phyloP scores from a whole-genome alignment of 2,888 invertebrate species.

The Cataglyphis cursor region DNA sequence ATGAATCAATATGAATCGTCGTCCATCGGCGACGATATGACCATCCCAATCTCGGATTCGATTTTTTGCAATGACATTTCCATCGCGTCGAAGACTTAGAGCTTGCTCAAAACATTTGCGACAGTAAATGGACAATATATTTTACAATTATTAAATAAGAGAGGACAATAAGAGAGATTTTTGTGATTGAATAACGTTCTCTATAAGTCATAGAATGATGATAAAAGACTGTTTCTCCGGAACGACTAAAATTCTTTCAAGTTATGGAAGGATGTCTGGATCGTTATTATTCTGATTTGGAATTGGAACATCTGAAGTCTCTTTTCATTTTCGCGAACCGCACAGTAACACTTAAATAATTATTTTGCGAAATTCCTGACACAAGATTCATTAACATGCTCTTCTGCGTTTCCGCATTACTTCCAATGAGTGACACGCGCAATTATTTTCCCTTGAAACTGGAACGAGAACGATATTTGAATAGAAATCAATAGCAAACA shows the following conservation, averaged over 20 bases:
- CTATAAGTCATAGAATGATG: not conserved
- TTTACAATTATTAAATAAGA: too few relatives aligned
- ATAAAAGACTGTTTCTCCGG: not conserved
- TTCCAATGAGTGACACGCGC: not conserved
- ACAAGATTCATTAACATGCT: not conserved
- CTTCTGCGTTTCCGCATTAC: not conserved
- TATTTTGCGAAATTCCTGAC: constrained; percentile 11
- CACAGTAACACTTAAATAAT: not conserved
- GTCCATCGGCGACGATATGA: constrained; percentile 55
- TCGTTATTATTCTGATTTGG: not conserved
- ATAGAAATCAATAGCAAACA: constrained; percentile 20
- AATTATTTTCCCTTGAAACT: constrained; percentile 35
- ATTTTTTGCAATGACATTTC: constrained; percentile 56
- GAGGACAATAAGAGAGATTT: not conserved
- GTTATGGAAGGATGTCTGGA: not conserved
- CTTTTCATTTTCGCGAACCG: not conserved
- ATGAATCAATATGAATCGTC: constrained; percentile 68
- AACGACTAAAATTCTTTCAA: not conserved
- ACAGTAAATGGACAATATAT: constrained; percentile 4
- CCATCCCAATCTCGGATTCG: constrained; percentile 64
- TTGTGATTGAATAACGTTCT: not conserved
- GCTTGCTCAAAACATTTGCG: not conserved
- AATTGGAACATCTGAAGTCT: not conserved
- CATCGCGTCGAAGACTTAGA: constrained; percentile 20
- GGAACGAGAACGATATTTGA: not conserved